Evolutionary conservation across 2,888 invertebrate species (phyloP).

Genomic region (Dolichopus griseipennis): DNA sequence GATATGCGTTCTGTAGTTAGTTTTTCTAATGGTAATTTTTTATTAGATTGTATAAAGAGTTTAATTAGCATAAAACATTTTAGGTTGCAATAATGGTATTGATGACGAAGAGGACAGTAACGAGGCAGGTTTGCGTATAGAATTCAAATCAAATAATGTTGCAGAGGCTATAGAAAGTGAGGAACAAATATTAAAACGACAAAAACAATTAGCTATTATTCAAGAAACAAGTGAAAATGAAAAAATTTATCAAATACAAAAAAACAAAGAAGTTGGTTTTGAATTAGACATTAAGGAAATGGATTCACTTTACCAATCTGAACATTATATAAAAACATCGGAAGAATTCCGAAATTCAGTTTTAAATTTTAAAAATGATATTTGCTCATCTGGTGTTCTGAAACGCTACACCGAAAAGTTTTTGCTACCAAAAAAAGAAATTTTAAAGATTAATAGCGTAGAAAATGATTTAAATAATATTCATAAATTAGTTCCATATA

Average conservation of each 20-base stretch:
- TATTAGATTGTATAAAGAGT: not conserved
- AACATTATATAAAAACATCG: conserved; percentile 13
- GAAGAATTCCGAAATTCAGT: conserved; percentile 33
- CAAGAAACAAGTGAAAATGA: conserved; percentile 41
- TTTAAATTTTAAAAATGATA: conserved; percentile 31
- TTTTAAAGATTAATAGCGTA: conserved; percentile 16
- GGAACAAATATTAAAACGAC: conserved; percentile 41
- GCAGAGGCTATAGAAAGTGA: conserved; percentile 74
- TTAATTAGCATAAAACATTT: not conserved
- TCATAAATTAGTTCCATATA: conserved; percentile 24
- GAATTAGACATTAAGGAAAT: conserved; percentile 29
- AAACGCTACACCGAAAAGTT: conserved; percentile 30
- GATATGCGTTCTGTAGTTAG: conserved; percentile 37
- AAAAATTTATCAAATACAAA: conserved; percentile 39
- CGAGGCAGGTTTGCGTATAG: conserved; percentile 56
- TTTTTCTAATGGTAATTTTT: not conserved
- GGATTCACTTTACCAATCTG: conserved; percentile 16
- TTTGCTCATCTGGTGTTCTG: conserved; percentile 35
- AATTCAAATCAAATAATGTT: conserved; percentile 74
- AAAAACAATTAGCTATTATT: conserved; percentile 39
- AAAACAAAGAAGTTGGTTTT: conserved; percentile 39
- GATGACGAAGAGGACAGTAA: conserved; percentile 42
- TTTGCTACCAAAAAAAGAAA: conserved; percentile 23
- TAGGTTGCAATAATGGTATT: conserved; percentile 29
- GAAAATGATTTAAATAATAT: conserved; percentile 18